These are phyloP conservation scores for Sinocyclocheilus grahami DNA, from an alignment of 2,113 vertebrate species.

Conservation along the genomic window DNA sequence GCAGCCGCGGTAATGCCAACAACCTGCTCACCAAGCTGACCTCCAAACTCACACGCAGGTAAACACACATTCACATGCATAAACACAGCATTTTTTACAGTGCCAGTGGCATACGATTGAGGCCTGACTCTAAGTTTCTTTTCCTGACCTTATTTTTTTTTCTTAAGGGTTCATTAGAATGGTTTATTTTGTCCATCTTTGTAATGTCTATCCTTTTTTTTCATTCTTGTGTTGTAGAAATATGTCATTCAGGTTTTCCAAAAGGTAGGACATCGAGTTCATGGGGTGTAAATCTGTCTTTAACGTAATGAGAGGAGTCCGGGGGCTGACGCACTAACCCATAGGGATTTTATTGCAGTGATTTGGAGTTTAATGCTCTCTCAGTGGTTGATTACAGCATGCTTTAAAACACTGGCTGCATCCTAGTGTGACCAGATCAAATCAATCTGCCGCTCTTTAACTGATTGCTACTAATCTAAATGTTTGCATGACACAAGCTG, in stretches of 20 bases:
- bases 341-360: conserved; percentile 53
- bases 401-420: conserved; percentile 56
- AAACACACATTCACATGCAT: conserved; percentile 58
- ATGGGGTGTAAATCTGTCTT: conserved; percentile 65
- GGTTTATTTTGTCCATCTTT: conserved; percentile 47
- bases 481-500: conserved; percentile 47
- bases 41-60: conserved; percentile 97
- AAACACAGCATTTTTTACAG: background rate
- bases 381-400: conserved; percentile 55
- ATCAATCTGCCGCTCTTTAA: conserved; percentile 54
- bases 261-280: conserved; percentile 97
- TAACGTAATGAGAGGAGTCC: conserved; percentile 74
- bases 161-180: conserved; percentile 11
- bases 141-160: background rate
- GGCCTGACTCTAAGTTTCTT: background rate
- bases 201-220: conserved; percentile 67
- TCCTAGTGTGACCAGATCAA: conserved; percentile 55
- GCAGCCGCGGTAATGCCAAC: conserved; percentile 88
- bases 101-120: background rate
- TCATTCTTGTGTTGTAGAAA: conserved; percentile 99
- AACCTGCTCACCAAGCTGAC: conserved; percentile 97
- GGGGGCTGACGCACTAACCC: conserved; percentile 49
- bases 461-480: conserved; percentile 53
- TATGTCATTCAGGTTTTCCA: conserved; percentile 99
- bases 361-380: conserved; percentile 46